Percentiles rank a stretch among this genome's conserved stretches.
Conservation (phyloP, 1,140 invertebrate species). For the Drosophila parvula region DNA sequence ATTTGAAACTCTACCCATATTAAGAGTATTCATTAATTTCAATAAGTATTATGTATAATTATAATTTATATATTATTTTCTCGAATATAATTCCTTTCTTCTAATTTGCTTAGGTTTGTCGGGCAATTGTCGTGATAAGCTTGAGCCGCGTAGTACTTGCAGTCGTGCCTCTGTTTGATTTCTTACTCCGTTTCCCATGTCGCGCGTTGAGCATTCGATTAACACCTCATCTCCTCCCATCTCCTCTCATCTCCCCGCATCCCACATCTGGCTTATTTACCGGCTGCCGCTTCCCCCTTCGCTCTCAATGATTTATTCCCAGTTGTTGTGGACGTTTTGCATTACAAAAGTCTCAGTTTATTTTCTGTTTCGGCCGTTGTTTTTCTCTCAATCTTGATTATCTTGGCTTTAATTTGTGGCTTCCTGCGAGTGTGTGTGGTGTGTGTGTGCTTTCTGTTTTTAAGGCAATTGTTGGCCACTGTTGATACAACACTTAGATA, state of each 20-base stretch:
- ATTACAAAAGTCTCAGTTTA: conserved; percentile 62
- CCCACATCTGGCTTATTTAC: conserved; percentile 35
- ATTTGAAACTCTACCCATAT: too few species aligned
- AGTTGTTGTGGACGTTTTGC: conserved; percentile 45
- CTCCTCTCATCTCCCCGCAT: neutral
- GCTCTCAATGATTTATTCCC: conserved; percentile 25
- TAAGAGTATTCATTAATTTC: too few species aligned
- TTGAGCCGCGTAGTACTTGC: conserved; percentile 1
- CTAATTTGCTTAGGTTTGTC: too few species aligned
- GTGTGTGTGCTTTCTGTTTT: conserved; percentile 20
- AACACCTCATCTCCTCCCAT: conserved; percentile 55
- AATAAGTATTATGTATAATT: too few species aligned
- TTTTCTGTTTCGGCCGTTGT: conserved; percentile 12
- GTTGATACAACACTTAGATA: conserved; percentile 80
- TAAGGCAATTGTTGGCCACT: conserved; percentile 64
- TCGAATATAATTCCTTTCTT: too few species aligned
- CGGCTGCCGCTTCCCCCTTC: conserved; percentile 14
- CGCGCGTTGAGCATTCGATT: conserved; percentile 66
- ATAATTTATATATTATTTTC: too few species aligned
- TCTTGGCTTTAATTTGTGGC: conserved; percentile 78
- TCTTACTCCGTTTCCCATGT: conserved; percentile 22
- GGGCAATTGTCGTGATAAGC: neutral
- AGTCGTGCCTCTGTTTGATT: conserved; percentile 6
- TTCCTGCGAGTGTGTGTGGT: conserved; percentile 15
- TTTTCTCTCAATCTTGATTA: conserved; percentile 55